Percentiles rank a stretch among this genome's conserved stretches.
These are phyloP conservation scores for Trichonephila clavipes DNA, from an alignment of 1,140 invertebrate genomes.

Conservation along the genomic window DNA sequence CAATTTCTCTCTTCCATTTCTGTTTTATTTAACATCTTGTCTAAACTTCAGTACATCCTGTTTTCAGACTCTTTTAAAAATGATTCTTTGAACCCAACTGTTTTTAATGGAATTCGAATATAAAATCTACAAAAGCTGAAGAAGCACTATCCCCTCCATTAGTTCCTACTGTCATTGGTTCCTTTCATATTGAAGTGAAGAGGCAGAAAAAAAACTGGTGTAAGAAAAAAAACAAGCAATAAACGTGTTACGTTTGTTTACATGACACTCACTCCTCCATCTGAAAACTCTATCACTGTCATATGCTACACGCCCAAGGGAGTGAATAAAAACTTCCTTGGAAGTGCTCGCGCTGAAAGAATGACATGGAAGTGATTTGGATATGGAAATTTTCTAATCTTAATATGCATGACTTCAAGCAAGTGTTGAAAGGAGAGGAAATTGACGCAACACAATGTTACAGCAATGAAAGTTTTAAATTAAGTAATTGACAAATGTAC, in stretches of 20 bases:
- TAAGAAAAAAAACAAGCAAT: background rate
- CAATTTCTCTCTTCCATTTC: background rate
- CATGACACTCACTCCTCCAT: background rate
- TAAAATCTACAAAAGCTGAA: background rate
- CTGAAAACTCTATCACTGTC: background rate
- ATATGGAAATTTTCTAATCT: background rate
- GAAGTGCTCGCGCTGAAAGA: background rate
- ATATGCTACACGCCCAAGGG: background rate
- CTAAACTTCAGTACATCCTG: background rate
- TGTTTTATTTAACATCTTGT: background rate
- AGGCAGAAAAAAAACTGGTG: background rate
- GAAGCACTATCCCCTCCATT: background rate
- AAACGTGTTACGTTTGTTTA: background rate
- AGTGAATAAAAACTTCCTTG: background rate
- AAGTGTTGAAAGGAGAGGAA: background rate
- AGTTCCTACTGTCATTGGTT: background rate
- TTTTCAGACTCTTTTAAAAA: background rate
- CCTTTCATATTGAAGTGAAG: background rate
- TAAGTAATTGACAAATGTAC: background rate
- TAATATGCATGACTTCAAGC: background rate
- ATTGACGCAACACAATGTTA: background rate
- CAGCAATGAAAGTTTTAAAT: background rate
- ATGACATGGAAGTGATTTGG: background rate
- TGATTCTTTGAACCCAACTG: background rate
- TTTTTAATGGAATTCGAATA: slow-evolving; percentile 7